Conservation (phyloP, 2,113 vertebrate species). For the Psilopsiagon aurifrons region DNA sequence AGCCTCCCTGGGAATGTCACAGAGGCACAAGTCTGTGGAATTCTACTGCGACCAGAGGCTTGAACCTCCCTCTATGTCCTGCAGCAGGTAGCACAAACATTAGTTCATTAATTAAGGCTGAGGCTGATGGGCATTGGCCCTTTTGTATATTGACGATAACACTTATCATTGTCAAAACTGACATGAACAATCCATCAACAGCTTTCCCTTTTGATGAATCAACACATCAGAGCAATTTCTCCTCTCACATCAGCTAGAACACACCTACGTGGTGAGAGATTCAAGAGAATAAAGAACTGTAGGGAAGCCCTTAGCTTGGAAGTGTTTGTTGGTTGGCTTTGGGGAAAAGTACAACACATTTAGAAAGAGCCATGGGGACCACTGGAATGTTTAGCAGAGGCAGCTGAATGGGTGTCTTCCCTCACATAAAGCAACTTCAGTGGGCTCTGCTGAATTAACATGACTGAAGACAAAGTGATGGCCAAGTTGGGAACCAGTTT, state of each 20-base stretch:
- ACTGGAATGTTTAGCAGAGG: neutral
- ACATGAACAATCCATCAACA: neutral
- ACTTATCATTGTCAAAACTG: neutral
- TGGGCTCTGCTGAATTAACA: neutral
- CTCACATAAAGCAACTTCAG: neutral
- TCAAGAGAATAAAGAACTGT: neutral
- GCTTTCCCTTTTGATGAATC: neutral
- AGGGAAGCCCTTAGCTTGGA: neutral
- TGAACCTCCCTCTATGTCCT: neutral
- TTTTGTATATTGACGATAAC: neutral
- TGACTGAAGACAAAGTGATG: neutral
- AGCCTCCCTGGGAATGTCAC: neutral
- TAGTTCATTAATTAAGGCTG: neutral
- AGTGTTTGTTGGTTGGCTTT: neutral
- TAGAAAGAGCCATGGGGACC: neutral
- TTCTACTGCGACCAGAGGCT: neutral
- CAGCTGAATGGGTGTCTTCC: neutral
- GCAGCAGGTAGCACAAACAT: neutral
- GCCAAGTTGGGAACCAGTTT: constrained; percentile 43
- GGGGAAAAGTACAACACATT: neutral
- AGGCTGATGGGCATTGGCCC: neutral
- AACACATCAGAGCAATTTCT: neutral
- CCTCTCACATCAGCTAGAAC: neutral
- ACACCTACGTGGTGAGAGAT: neutral
- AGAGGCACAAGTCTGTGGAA: neutral